Percentiles rank a stretch among this genome's conserved stretches.
Conservation (phyloP, 2,113 vertebrate genomes). For the Bucco capensis region DNA sequence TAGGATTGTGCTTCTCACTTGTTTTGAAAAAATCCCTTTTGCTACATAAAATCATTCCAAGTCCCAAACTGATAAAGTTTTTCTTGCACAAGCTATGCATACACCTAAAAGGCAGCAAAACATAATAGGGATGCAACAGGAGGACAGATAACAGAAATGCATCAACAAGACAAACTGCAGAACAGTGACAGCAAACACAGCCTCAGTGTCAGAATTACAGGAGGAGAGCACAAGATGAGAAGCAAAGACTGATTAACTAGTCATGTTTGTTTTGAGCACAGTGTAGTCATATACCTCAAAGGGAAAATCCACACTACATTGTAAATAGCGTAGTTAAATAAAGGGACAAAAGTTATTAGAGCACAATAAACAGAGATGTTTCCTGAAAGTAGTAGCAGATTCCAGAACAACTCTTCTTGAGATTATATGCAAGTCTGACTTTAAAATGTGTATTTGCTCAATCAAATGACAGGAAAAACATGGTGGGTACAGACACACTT, state of each 20-base stretch:
- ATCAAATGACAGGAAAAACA: not conserved
- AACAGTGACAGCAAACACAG: not conserved
- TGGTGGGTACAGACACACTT: not conserved
- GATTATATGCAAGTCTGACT: rapidly evolving
- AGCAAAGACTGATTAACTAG: not conserved
- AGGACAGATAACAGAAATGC: not conserved
- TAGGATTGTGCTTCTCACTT: not conserved
- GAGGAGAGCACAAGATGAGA: not conserved
- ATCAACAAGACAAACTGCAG: not conserved
- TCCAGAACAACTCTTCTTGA: not conserved
- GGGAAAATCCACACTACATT: not conserved
- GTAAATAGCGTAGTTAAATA: not conserved
- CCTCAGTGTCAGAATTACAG: not conserved
- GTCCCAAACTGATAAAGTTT: not conserved
- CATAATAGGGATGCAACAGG: not conserved
- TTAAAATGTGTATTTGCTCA: not conserved
- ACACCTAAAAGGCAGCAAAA: not conserved
- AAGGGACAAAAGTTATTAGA: not conserved
- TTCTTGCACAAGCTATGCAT: not conserved
- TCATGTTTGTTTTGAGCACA: not conserved
- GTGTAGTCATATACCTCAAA: not conserved
- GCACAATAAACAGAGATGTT: not conserved
- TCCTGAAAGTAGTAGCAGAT: not conserved
- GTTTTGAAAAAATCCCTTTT: not conserved
- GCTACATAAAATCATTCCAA: not conserved